These are phyloP conservation scores for Branchipolynoe longqiensis DNA, from an alignment of 2,888 invertebrate genomes.

Conservation along the genomic window DNA sequence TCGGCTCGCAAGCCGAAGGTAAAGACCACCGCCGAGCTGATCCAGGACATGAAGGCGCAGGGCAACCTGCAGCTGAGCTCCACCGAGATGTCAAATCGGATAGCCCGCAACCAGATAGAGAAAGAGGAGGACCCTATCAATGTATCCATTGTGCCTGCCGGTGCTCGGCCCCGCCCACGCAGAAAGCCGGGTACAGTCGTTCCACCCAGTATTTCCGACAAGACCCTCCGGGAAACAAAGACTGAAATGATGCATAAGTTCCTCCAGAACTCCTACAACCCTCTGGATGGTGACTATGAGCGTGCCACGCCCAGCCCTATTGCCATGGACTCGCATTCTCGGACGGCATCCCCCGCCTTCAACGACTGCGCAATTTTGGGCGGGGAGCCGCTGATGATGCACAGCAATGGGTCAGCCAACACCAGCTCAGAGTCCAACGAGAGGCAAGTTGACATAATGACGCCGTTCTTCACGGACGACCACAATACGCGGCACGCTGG, in stretches of 20 bases:
- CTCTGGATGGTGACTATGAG: slow-evolving; percentile 52
- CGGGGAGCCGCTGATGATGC: background rate
- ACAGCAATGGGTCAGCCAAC: slow-evolving; percentile 32
- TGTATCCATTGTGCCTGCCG: slow-evolving; percentile 76
- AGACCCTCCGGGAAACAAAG: slow-evolving; percentile 78
- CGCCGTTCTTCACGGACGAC: slow-evolving; percentile 29
- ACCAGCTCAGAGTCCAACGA: slow-evolving; percentile 41
- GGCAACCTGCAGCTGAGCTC: slow-evolving; percentile 72
- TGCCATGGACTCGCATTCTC: background rate
- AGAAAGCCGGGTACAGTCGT: slow-evolving; percentile 71
- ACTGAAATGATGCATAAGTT: slow-evolving; percentile 82
- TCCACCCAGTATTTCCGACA: slow-evolving; percentile 69
- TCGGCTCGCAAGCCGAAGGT: slow-evolving; percentile 82
- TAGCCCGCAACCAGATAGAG: slow-evolving; percentile 77
- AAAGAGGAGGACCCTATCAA: slow-evolving; percentile 73
- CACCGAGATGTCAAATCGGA: slow-evolving; percentile 76
- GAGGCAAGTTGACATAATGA: slow-evolving; percentile 12
- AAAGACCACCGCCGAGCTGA: slow-evolving; percentile 90
- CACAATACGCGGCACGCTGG: background rate
- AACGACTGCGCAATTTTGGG: slow-evolving; percentile 37
- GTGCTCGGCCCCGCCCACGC: slow-evolving; percentile 75
- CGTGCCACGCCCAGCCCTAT: slow-evolving; percentile 15
- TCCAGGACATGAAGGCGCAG: slow-evolving; percentile 87
- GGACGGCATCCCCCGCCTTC: slow-evolving; percentile 33
- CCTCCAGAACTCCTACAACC: slow-evolving; percentile 76